Evolutionary conservation across 2,797 vertebrate genomes (phyloP), one percentile per base, ranked within the genome.

Genomic region (Poecilia wingei): DNA sequence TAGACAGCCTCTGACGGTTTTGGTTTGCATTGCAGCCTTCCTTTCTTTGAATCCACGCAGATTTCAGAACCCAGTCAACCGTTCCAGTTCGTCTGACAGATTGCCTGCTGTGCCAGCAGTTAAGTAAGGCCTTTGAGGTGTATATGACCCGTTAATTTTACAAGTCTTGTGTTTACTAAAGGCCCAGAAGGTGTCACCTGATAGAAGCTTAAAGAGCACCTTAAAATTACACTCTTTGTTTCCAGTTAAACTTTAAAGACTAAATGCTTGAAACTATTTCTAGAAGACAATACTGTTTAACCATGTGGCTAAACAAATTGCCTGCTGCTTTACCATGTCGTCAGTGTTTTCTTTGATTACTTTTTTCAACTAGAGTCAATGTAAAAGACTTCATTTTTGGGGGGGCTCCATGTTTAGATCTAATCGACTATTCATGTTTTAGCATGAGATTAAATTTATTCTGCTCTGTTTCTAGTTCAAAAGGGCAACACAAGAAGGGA

Each of bases 81-180:
- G 47, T 31, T 61, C 22, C 41, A 18, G 33, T 76, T 84, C 74
- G 78, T 86, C 64, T 85, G 84, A 83, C 78, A 84, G 86, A 75
- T 79, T 79, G 8, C 82, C 81, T 90, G 75, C 80, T 81, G 75
- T 85, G 79, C 61, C 89, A 89, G 93, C 81, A 92, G 82, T 86
- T 71, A 87, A 77, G 79, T 76, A 74, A 84, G 85, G 68, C 70
- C 82, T 81, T 77, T 59, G 22, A 51, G 86, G 75, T 78, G 70
- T 76, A 75, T 70, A 75, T 75, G 33, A 75, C 74, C 84, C 49
- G 80, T 83, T 92, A 47, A 85, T 79, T 90, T 87, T 47, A 43
- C 39, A 79, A 69, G 64, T 78, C 80, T 46, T 84, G 70, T 90
- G 86, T 94, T 92, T 84, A 82, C 84, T 80, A 69, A 69, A 83